Conservation (phyloP, 30 jellyfish, hydroid and myxozoan species). For the Chironex yamaguchii region DNA sequence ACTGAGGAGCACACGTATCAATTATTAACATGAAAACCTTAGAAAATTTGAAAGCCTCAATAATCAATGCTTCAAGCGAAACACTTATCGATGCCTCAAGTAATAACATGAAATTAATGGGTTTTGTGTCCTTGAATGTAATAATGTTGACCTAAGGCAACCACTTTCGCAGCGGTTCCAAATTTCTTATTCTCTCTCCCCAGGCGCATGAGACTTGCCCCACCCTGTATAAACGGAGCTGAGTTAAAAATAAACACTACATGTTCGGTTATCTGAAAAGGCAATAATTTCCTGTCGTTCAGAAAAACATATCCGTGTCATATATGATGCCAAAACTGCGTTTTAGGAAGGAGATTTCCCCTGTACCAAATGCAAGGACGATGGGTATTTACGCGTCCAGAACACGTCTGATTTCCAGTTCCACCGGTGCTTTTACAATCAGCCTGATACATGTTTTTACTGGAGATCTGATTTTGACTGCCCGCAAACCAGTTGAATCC, state of each 20-base stretch:
- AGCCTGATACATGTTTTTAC: slow-evolving; percentile 38
- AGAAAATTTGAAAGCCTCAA: slow-evolving; percentile 1
- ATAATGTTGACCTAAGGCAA: slow-evolving; percentile 5
- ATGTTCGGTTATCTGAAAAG: slow-evolving; percentile 18
- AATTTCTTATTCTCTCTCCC: background rate
- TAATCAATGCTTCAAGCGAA: background rate
- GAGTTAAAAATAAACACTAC: slow-evolving; percentile 17
- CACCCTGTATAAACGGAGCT: slow-evolving; percentile 40
- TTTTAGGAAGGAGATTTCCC: slow-evolving; percentile 38
- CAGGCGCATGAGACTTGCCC: slow-evolving; percentile 28
- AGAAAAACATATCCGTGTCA: slow-evolving; percentile 8
- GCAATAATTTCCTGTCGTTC: slow-evolving; percentile 40
- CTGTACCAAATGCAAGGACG: background rate
- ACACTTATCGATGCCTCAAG: slow-evolving; percentile 74
- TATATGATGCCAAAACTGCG: slow-evolving; percentile 8
- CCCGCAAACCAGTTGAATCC: slow-evolving; percentile 52
- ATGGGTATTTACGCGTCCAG: slow-evolving; percentile 15
- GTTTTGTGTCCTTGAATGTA: slow-evolving; percentile 25
- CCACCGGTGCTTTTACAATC: slow-evolving; percentile 14
- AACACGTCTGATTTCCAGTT: slow-evolving; percentile 14
- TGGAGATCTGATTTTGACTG: slow-evolving; percentile 37
- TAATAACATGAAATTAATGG: slow-evolving; percentile 42
- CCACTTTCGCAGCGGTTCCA: no score
- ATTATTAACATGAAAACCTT: slow-evolving; percentile 31
- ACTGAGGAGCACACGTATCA: slow-evolving; percentile 64